Conservation (phyloP, 92 coral and sea anemone genomes). For the Siderastrea radians region DNA sequence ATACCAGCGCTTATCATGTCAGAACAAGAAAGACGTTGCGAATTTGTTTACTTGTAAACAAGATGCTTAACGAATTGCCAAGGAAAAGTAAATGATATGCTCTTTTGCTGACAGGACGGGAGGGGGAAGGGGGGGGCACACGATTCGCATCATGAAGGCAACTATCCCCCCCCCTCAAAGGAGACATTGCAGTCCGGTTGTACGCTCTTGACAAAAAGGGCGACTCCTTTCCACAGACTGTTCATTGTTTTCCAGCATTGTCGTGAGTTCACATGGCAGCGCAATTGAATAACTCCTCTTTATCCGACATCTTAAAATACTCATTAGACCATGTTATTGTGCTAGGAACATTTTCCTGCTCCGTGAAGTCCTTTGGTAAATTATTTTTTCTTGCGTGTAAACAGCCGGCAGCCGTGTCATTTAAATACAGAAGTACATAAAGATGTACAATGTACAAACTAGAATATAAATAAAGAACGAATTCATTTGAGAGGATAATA, state of each 20-base stretch:
- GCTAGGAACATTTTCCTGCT: neutral
- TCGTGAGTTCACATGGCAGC: neutral
- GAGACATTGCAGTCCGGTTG: too few relatives aligned
- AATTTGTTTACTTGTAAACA: conserved; percentile 39
- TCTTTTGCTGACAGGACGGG: neutral
- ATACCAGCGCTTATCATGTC: conserved; percentile 4
- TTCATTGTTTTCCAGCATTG: neutral
- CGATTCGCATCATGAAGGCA: too few relatives aligned
- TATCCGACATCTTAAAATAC: neutral
- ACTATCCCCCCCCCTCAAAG: too few relatives aligned
- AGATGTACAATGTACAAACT: neutral
- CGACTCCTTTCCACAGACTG: neutral
- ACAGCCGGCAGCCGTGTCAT: neutral
- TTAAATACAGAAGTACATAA: neutral
- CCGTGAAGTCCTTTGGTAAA: neutral
- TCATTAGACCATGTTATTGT: neutral
- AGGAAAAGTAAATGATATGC: neutral
- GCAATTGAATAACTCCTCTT: neutral
- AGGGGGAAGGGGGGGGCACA: too few relatives aligned
- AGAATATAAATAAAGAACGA: neutral
- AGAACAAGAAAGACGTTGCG: conserved; percentile 4
- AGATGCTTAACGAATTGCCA: conserved; percentile 1
- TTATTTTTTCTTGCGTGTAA: neutral
- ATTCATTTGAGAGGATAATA: conserved; percentile 15
- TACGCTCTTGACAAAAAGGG: neutral